Evolutionary conservation across 2,797 vertebrate genomes (phyloP).

Genomic region (Salmo trutta): DNA sequence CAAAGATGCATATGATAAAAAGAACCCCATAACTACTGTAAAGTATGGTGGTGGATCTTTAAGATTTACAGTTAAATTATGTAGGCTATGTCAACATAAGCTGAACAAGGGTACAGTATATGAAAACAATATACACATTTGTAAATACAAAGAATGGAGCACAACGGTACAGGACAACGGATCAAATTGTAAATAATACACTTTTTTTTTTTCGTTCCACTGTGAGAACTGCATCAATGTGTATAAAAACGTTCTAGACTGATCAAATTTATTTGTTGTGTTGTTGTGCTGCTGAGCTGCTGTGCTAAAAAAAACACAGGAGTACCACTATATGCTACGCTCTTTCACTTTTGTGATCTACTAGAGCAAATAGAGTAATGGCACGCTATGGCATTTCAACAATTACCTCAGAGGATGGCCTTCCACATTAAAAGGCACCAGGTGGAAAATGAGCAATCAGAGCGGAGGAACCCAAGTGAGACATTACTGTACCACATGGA

Average conservation of each 20-base stretch:
- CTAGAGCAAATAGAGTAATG: conserved; percentile 40
- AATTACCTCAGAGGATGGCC: conserved; percentile 53
- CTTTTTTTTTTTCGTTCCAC: not conserved
- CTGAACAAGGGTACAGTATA: too few relatives aligned
- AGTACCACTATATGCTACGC: not conserved
- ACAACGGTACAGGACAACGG: not conserved
- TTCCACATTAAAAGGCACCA: conserved; percentile 68
- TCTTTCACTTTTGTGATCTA: conserved; percentile 39
- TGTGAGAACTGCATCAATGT: not conserved
- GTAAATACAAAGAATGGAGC: too few relatives aligned
- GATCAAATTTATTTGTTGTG: not conserved
- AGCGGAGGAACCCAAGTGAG: conserved; percentile 64
- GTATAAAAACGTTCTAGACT: conserved; percentile 5
- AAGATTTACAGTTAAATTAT: too few relatives aligned
- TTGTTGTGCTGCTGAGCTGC: too few relatives aligned
- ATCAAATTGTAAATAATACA: not conserved
- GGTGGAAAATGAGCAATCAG: conserved; percentile 73
- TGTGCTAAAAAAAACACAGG: not conserved
- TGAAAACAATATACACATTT: too few relatives aligned
- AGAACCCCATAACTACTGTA: too few relatives aligned
- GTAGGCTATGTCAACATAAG: too few relatives aligned
- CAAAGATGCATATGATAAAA: too few relatives aligned
- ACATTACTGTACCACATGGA: conserved; percentile 55
- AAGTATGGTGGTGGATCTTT: too few relatives aligned
- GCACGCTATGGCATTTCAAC: conserved; percentile 45